Evolutionary conservation across 2,888 invertebrate genomes (phyloP).

Genomic region (Epinotia brunnichana): DNA sequence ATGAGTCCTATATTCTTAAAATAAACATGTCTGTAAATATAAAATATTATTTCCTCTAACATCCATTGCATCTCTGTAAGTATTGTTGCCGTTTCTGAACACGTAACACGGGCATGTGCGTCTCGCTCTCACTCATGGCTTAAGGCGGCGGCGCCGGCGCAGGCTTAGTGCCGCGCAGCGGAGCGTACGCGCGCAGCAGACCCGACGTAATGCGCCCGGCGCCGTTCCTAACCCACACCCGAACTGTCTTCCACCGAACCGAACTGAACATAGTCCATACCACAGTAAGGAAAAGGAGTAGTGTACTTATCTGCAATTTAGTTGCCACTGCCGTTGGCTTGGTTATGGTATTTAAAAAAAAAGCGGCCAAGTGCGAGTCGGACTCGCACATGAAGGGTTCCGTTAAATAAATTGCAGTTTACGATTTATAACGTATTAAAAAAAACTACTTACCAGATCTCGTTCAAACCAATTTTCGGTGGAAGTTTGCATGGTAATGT

Average conservation of each 20-base stretch:
- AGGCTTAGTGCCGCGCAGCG: slow-evolving; percentile 66
- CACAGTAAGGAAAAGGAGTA: neutral
- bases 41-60: no score
- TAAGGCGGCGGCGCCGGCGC: slow-evolving; percentile 53
- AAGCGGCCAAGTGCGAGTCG: no score
- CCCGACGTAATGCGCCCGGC: slow-evolving; percentile 75
- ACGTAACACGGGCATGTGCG: neutral
- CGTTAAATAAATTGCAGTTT: no score
- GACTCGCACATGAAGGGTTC: no score
- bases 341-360: neutral
- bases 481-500: no score
- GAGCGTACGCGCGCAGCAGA: slow-evolving; percentile 77
- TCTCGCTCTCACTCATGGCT: slow-evolving; percentile 33
- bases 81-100: neutral
- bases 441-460: no score
- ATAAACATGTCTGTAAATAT: no score
- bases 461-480: no score
- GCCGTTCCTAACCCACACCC: slow-evolving; percentile 54
- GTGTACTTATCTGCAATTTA: neutral
- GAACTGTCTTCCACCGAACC: neutral
- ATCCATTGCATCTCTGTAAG: no score
- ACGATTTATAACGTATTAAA: no score
- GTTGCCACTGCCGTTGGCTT: neutral
- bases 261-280: no score
- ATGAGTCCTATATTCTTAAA: no score